phyloP scores from a whole-genome alignment of 2,113 vertebrate species.

The Heterochromis multidens region DNA sequence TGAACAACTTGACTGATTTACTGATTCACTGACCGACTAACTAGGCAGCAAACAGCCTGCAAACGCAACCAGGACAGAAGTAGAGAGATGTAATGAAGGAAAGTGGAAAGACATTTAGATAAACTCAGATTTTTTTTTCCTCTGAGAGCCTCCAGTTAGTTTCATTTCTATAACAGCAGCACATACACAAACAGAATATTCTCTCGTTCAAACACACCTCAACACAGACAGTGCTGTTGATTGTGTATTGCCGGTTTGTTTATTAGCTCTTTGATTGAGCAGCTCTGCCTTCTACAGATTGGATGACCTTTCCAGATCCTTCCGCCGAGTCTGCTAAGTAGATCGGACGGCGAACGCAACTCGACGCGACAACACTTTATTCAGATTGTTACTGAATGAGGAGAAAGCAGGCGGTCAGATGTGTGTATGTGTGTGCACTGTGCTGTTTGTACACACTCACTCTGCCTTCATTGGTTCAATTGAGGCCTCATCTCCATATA shows the following conservation, averaged over 20 bases:
- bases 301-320: conserved; percentile 76
- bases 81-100: conserved; percentile 22
- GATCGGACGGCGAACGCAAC: conserved; percentile 66
- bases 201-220: background rate
- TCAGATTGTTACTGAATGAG: conserved; percentile 71
- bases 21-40: conserved; percentile 2
- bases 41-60: conserved; percentile 19
- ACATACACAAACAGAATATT: background rate
- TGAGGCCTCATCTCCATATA: conserved; percentile 72
- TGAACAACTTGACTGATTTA: conserved; percentile 33
- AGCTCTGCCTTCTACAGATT: conserved; percentile 66
- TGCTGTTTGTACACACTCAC: conserved; percentile 35
- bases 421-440: conserved; percentile 32
- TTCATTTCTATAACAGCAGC: conserved; percentile 30
- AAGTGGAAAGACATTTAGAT: conserved; percentile 40
- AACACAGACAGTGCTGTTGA: conserved; percentile 44
- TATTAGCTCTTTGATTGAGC: conserved; percentile 69
- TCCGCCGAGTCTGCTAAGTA: conserved; percentile 69
- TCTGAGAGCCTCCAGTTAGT: conserved; percentile 45
- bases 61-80: background rate
- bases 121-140: conserved; percentile 8
- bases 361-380: conserved; percentile 64
- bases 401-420: conserved; percentile 41
- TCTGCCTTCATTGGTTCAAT: conserved; percentile 61
- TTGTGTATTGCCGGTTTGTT: conserved; percentile 67